Conservation (phyloP, 2,113 vertebrate genomes). For the Gallinago jamesoni region DNA sequence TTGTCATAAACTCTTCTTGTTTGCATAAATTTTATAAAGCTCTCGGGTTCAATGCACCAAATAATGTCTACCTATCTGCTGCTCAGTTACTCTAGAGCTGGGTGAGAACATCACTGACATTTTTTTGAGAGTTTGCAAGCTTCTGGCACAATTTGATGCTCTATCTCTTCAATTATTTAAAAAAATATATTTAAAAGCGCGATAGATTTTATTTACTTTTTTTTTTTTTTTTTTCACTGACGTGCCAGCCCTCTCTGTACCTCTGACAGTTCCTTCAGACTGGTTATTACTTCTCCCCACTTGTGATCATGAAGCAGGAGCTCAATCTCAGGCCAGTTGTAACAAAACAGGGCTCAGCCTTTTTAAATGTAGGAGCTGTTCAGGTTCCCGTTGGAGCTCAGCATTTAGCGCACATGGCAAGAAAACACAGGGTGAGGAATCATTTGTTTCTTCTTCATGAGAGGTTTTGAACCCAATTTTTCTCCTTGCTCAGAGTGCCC, state of each 20-base stretch:
- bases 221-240: rapidly evolving
- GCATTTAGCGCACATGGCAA: background rate
- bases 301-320: background rate
- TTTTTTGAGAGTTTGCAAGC: background rate
- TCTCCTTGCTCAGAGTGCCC: background rate
- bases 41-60: background rate
- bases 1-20: background rate
- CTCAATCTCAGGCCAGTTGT: background rate
- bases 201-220: background rate
- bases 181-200: too few species aligned
- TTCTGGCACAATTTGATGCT: background rate
- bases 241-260: background rate
- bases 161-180: background rate
- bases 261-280: background rate
- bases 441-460: background rate
- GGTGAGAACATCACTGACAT: background rate
- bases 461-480: conserved; percentile 5
- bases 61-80: background rate
- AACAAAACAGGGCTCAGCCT: background rate
- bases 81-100: background rate
- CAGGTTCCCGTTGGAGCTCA: background rate
- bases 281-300: background rate
- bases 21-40: background rate
- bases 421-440: background rate
- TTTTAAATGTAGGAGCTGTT: background rate